phyloP scores from a whole-genome alignment of 2,888 invertebrate genomes.

The Macroteleia sp. region DNA sequence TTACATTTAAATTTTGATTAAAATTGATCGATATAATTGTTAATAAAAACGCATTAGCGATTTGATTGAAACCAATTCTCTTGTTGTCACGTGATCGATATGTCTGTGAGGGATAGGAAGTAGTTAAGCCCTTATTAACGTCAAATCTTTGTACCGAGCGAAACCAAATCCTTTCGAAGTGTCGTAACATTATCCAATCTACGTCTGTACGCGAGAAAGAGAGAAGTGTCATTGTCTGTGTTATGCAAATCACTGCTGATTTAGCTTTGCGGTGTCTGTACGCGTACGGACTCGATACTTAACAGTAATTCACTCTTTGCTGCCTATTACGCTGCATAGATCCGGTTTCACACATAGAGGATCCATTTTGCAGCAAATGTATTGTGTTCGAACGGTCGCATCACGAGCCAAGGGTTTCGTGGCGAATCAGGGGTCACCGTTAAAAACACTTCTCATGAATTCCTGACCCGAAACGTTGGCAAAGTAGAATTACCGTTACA shows the following conservation, averaged over 20 bases:
- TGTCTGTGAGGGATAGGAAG: slow-evolving; percentile 35
- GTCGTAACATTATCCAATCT: slow-evolving; percentile 68
- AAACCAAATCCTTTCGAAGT: slow-evolving; percentile 64
- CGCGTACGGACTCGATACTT: slow-evolving; percentile 44
- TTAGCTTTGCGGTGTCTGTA: slow-evolving; percentile 63
- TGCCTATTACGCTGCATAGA: slow-evolving; percentile 64
- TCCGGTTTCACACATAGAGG: slow-evolving; percentile 66
- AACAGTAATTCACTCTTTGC: slow-evolving; percentile 64
- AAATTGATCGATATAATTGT: background rate
- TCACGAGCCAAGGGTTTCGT: slow-evolving; percentile 12
- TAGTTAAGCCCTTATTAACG: slow-evolving; percentile 57
- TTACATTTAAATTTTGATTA: too few species aligned
- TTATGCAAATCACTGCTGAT: slow-evolving; percentile 72
- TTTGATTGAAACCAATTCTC: slow-evolving; percentile 30
- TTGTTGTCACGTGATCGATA: slow-evolving; percentile 27
- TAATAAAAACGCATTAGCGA: background rate
- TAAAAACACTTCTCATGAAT: slow-evolving; percentile 6
- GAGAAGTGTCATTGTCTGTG: slow-evolving; percentile 72
- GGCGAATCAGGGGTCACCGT: background rate
- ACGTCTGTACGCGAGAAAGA: slow-evolving; percentile 59
- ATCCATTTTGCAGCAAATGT: slow-evolving; percentile 38
- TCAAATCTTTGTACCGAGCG: slow-evolving; percentile 39
- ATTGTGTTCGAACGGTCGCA: slow-evolving; percentile 20
- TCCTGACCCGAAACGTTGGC: too few species aligned
- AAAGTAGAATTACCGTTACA: too few species aligned